phyloP scores from a whole-genome alignment of 2,797 vertebrate genomes.

The Sphaeramia orbicularis region DNA sequence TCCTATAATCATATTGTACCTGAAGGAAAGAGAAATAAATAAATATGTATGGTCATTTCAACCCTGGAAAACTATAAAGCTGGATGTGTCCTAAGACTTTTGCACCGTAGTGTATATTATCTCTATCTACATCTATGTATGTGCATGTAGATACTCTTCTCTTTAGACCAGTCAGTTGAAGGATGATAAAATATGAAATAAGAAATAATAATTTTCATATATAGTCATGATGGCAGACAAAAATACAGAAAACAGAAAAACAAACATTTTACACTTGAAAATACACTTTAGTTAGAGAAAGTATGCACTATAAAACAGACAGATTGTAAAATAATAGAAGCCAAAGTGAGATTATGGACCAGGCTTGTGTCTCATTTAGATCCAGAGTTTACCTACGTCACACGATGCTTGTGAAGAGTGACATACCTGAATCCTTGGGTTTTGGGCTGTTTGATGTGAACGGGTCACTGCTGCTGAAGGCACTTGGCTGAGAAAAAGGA shows the following conservation, averaged over 20 bases:
- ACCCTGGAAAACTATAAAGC: no score
- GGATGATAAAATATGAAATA: not conserved
- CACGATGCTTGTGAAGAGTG: not conserved
- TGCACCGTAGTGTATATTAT: no score
- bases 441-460: conserved; percentile 87
- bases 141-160: no score
- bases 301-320: not conserved
- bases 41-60: no score
- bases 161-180: no score
- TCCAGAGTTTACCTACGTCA: not conserved
- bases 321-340: conserved; percentile 5
- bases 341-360: not conserved
- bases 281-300: not conserved
- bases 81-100: no score
- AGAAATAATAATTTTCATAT: no score
- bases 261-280: not conserved
- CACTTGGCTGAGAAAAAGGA: conserved; percentile 83
- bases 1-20: no score
- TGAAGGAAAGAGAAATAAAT: no score
- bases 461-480: conserved; percentile 89
- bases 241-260: no score
- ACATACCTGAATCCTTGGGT: conserved; percentile 91
- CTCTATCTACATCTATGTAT: no score
- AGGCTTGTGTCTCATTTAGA: not conserved
- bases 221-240: no score